These are phyloP conservation scores for Lepus timidus DNA, from an alignment of 2,113 vertebrate genomes.

Conservation along the genomic window DNA sequence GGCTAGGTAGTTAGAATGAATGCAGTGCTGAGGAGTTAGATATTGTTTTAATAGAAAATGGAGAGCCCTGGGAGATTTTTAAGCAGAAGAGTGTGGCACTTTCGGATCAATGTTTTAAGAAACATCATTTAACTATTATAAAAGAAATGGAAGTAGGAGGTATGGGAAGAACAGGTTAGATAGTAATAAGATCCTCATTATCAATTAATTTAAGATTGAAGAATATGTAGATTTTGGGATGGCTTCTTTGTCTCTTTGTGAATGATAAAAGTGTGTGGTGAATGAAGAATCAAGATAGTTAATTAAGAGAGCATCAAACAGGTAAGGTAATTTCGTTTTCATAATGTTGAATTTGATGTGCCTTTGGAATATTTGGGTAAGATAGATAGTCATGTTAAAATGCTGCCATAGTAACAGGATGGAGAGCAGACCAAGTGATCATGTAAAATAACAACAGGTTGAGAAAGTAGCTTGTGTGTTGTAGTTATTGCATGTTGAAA, in stretches of 20 bases:
- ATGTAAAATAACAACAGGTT: not conserved
- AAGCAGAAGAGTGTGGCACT: not conserved
- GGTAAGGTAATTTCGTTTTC: not conserved
- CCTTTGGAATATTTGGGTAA: not conserved
- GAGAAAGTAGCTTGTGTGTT: not conserved
- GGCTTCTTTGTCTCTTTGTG: not conserved
- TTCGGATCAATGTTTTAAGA: not conserved
- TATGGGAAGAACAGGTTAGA: not conserved
- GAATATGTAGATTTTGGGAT: not conserved
- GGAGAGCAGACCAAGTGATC: not conserved
- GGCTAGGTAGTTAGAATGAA: not conserved
- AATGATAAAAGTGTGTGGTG: not conserved
- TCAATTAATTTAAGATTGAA: not conserved
- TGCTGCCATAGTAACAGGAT: not conserved
- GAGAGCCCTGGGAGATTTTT: not conserved
- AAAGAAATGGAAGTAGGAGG: not conserved
- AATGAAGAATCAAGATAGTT: not conserved
- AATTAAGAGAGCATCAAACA: not conserved
- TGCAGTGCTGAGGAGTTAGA: not conserved
- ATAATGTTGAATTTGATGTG: not conserved
- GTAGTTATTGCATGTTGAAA: constrained; percentile 27
- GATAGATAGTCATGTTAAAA: not conserved
- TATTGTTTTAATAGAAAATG: not conserved
- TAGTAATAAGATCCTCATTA: not conserved
- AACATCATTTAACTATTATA: not conserved